A percentile compares a stretch with the other conserved stretches of the same genome.
These are phyloP conservation scores for Laticauda colubrina DNA, from an alignment of 2,113 vertebrate species.

Conservation along the genomic window DNA sequence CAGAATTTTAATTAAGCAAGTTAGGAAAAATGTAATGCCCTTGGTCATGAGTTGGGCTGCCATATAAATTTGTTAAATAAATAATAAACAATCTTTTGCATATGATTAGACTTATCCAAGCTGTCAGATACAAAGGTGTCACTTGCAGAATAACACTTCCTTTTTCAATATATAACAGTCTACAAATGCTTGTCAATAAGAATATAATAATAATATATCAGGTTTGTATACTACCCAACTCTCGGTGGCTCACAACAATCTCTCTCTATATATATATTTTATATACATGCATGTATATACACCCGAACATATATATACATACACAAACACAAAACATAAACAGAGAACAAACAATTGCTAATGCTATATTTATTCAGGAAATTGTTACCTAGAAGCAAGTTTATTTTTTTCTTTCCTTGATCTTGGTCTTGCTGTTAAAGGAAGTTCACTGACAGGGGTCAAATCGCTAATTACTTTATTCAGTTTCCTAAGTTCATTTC, in stretches of 20 bases:
- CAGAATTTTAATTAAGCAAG: background rate
- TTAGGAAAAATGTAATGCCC: background rate
- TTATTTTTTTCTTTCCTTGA: slow-evolving; percentile 99
- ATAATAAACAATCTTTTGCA: background rate
- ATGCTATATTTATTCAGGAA: slow-evolving; percentile 19
- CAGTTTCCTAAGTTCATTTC: slow-evolving; percentile 91
- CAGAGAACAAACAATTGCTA: background rate
- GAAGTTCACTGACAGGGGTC: slow-evolving; percentile 95
- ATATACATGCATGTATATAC: background rate
- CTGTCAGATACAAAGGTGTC: background rate
- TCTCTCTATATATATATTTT: no score
- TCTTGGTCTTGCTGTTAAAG: slow-evolving; percentile 89
- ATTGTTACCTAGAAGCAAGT: slow-evolving; percentile 88
- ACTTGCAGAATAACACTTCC: background rate
- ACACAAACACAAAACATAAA: background rate
- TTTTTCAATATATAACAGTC: slow-evolving; percentile 12
- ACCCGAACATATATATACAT: background rate
- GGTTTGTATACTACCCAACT: background rate
- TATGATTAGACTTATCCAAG: background rate
- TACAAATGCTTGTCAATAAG: slow-evolving; percentile 19
- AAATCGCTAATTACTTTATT: slow-evolving; percentile 98
- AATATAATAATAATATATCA: background rate
- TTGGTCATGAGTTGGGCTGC: background rate
- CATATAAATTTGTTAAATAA: background rate
- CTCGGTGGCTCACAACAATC: background rate